Evolutionary conservation across 2,888 invertebrate species (phyloP), one percentile per base, ranked within the genome.

Genomic region (Pseudoips prasinana): DNA sequence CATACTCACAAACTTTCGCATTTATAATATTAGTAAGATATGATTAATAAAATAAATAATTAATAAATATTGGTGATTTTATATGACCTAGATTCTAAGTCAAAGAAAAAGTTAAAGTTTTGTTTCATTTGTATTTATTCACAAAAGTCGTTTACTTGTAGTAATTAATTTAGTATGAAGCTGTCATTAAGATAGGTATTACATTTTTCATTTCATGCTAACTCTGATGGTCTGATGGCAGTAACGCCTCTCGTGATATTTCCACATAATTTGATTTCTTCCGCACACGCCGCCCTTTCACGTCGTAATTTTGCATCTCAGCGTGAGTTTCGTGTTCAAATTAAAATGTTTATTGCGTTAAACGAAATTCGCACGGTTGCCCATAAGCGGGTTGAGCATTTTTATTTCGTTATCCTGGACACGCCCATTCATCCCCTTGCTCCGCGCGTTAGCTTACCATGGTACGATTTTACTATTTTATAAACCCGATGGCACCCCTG

Each of bases 271-370:
- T 83, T 57, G 77, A 86, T 86, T 85, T 71, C 69, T 66, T 68
- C 71, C 55, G 66, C 67, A 60, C 65, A 65, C 64, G 61, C 68
- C 78, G 72, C 80, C 83, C 83, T 73, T 74, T 72, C 70, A 50
- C 58, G 64, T 63, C 54, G 81, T 79, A 79, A 88, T 86, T 85
- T 79, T 59, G 60, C 77, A 84, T 85, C 87, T 75, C 87, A 85
- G 87, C 87, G 69, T 86, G 87, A 83, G 81, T 76, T 86, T 87
- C 77, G 83, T 76, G 84, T 79, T 71, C 80, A 85, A 87, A 87
- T 88, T 88, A 88, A 87, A 88, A 86, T 84, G 87, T 87, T 87
- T 88, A 88, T 87, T 87, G 76, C 85, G 71, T 88, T 85, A 85
- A 74, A 78, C 76, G 68, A 64, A 76, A 78, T 87, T 86, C 85